These are phyloP conservation scores for Epirrhoe alternata DNA, from an alignment of 2,888 invertebrate genomes.

Conservation along the genomic window DNA sequence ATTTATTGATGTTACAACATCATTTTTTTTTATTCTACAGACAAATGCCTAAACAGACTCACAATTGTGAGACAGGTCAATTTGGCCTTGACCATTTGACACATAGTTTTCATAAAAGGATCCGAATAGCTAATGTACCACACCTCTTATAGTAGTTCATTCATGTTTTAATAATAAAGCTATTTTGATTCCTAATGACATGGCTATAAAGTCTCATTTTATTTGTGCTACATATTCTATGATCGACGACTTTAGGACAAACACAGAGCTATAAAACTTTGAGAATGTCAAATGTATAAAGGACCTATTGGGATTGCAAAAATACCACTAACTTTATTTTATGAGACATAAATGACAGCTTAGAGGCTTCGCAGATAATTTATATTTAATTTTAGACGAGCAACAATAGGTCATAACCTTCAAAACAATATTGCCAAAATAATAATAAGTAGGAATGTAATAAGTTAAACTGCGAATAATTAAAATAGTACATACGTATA, in stretches of 20 bases:
- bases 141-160: conserved; percentile 15
- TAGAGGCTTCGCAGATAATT: conserved; percentile 9
- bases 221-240: background rate
- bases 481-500: too few species aligned
- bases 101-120: conserved; percentile 7
- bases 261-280: conserved; percentile 12
- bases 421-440: conserved; percentile 7
- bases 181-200: background rate
- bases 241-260: background rate
- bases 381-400: conserved; percentile 4
- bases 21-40: too few species aligned
- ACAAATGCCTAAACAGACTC: too few species aligned
- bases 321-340: conserved; percentile 7
- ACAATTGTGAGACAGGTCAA: too few species aligned
- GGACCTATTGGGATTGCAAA: conserved; percentile 5
- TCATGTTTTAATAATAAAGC: background rate
- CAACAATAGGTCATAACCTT: conserved; percentile 20
- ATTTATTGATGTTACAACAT: too few species aligned
- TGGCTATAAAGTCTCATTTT: conserved; percentile 6
- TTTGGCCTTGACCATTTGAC: background rate
- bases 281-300: conserved; percentile 11
- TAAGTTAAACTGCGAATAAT: background rate
- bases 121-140: conserved; percentile 12
- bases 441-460: background rate
- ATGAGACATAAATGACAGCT: conserved; percentile 19